phyloP scores from a whole-genome alignment of 2,888 invertebrate species.

The Tipula vernalis region DNA sequence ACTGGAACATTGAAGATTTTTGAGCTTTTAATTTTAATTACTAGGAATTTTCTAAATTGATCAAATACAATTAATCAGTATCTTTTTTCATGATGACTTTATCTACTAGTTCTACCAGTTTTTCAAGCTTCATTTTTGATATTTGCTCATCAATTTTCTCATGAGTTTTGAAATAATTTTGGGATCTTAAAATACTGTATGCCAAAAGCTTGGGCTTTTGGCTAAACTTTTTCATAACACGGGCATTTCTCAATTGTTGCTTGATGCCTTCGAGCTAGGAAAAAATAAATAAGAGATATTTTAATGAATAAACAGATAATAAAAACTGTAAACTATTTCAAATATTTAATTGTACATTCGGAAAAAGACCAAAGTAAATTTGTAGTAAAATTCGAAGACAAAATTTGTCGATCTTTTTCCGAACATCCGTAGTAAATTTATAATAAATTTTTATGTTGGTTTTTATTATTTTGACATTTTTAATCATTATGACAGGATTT shows the following conservation, averaged over 20 bases:
- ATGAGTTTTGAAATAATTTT: neutral
- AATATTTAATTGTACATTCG: no score
- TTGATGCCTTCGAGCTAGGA: neutral
- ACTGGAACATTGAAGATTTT: no score
- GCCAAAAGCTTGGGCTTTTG: neutral
- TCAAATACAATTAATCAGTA: neutral
- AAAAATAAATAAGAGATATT: neutral
- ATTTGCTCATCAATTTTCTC: neutral
- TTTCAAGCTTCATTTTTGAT: neutral
- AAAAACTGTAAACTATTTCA: neutral
- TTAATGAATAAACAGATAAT: neutral
- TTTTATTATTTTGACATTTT: no score
- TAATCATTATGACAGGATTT: no score
- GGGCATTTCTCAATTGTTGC: neutral
- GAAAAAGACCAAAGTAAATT: no score
- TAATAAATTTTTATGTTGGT: no score
- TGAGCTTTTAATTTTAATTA: neutral
- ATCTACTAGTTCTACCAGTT: neutral
- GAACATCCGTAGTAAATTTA: no score
- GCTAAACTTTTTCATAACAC: neutral
- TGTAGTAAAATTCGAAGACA: no score
- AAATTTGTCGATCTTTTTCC: no score
- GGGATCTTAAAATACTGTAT: neutral
- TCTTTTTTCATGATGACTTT: neutral
- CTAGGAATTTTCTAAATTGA: neutral